Conservation (phyloP, 2,113 vertebrate genomes). For the Myrmecobius fasciatus region DNA sequence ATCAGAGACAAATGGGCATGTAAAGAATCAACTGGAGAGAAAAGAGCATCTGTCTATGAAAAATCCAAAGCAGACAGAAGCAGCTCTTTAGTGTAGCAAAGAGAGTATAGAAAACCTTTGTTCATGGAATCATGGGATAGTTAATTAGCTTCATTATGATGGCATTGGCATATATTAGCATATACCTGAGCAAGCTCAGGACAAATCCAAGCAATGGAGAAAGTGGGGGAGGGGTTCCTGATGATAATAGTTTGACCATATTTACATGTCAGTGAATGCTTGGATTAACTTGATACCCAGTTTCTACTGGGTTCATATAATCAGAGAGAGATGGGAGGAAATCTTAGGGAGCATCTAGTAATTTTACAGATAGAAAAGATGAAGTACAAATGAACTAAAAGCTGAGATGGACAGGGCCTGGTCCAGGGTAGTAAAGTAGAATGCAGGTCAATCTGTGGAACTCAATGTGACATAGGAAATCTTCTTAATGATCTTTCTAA, state of each 20-base stretch:
- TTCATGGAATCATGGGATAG: background rate
- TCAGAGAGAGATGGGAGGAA: background rate
- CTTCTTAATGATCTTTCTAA: background rate
- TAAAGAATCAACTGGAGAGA: background rate
- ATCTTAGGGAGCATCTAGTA: background rate
- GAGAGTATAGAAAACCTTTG: background rate
- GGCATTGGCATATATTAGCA: background rate
- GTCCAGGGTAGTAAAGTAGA: background rate
- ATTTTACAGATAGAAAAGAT: background rate
- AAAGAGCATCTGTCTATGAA: background rate
- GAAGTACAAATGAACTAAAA: background rate
- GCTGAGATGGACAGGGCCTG: background rate
- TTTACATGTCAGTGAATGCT: background rate
- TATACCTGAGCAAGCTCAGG: background rate
- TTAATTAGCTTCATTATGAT: background rate
- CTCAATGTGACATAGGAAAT: background rate
- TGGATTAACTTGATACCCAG: background rate
- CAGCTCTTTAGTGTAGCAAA: background rate
- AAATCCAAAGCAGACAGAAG: background rate
- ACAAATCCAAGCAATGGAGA: background rate
- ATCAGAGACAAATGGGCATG: background rate
- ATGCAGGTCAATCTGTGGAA: background rate
- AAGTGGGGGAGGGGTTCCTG: background rate
- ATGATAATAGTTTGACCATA: background rate
- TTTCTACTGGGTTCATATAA: background rate